Evolutionary conservation across 2,113 vertebrate genomes (phyloP), one percentile per base, ranked within the genome.

Genomic region (Mirounga angustirostris): DNA sequence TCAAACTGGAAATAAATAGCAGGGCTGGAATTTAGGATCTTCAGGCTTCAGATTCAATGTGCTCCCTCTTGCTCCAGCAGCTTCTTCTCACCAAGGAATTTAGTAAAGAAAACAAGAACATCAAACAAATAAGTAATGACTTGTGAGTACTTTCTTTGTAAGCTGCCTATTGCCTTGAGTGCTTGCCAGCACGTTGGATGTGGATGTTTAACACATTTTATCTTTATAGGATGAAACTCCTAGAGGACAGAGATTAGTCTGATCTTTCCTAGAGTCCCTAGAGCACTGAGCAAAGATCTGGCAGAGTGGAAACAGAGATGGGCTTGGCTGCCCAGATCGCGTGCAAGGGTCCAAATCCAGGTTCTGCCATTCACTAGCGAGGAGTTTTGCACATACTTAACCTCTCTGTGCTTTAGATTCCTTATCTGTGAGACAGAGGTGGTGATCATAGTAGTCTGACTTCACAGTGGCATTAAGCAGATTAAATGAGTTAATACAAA

Each of bases 41-140:
- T 81, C 46, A 81, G 79, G 46, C 46, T 96, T 33, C 50, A 74
- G 26, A 54, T 58, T 58, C n/a, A 26, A 21, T 2, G 33, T 46
- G 15, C 8, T 76, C 61, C 15, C 9, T 83, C 24, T 30, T 67
- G 30, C 33, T 74, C 30, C 30, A 54, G n/a, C 30, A 84, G 86
- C 54, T 71, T 78, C 93, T 84, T 93, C 76, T 91, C 79, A 78
- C 63, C 50, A 40, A 67, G 46, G 13, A 50, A 69, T 56, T 93
- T 78, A 83, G 78, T 80, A 94, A 96, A 89, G n/a, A 19, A 56
- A 71, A 85, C 9, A 52, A 95, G 89, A 65, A 94, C 54, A 74
- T 78, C 65, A 67, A 33, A 94, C 24, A 59, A 88, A 89, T 91
- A 82, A 40, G 58, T 2, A 92, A 30, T 76, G 79, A 79, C 33